phyloP scores from a whole-genome alignment of 2,113 vertebrate genomes.

The Tachysurus vachellii region DNA sequence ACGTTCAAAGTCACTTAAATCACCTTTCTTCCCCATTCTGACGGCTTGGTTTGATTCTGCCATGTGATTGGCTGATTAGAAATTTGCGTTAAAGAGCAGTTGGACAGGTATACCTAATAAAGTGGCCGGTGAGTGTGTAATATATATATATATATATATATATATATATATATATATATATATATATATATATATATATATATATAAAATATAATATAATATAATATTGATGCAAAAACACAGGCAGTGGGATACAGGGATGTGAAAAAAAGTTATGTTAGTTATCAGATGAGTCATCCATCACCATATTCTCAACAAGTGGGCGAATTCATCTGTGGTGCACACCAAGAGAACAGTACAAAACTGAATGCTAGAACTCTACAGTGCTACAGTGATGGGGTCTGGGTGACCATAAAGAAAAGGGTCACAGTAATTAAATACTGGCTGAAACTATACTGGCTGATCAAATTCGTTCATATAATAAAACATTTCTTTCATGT shows the following conservation, averaged over 20 bases:
- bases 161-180: too few species aligned
- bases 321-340: background rate
- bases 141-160: too few species aligned
- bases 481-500: background rate
- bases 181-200: too few species aligned
- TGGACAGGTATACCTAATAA: too few species aligned
- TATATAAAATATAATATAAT: too few species aligned
- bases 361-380: background rate
- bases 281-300: background rate
- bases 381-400: background rate
- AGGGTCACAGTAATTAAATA: background rate
- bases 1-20: too few species aligned
- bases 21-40: too few species aligned
- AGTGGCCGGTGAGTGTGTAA: too few species aligned
- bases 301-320: conserved; percentile 7
- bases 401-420: background rate
- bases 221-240: background rate
- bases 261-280: background rate
- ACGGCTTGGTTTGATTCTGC: too few species aligned
- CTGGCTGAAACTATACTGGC: background rate
- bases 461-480: background rate
- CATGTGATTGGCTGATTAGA: too few species aligned
- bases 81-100: too few species aligned
- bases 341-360: background rate
- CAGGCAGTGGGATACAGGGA: background rate